A percentile compares a stretch with the other conserved stretches of the same genome.
Conservation (phyloP, 2,113 vertebrate genomes). For the Hemibagrus wyckioides region DNA sequence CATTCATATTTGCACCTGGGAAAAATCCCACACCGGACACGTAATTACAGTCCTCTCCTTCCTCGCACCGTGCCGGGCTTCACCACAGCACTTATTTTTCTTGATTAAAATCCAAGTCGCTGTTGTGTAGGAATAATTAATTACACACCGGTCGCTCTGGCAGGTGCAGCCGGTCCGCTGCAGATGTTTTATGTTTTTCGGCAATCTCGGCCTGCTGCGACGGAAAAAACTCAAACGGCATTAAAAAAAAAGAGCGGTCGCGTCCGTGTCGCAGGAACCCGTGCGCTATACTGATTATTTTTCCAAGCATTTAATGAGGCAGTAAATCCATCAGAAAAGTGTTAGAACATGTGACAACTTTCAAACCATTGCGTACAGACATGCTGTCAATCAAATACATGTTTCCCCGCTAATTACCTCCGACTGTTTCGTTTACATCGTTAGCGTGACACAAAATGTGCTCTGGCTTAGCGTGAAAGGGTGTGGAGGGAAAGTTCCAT, state of each 20-base stretch:
- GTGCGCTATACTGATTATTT: not conserved
- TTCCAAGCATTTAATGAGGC: conserved; percentile 6
- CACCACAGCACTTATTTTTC: conserved; percentile 46
- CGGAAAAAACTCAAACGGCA: not conserved
- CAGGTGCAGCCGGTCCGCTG: conserved; percentile 44
- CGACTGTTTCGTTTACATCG: not conserved
- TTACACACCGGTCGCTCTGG: conserved; percentile 44
- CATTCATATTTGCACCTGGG: conserved; percentile 48
- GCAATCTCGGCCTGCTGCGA: conserved; percentile 9
- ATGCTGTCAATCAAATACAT: not conserved
- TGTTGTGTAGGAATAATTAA: conserved; percentile 55
- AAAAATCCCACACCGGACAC: conserved; percentile 37
- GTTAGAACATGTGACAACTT: not conserved
- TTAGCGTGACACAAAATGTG: not conserved
- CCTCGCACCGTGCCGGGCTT: not conserved
- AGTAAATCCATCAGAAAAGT: conserved; percentile 33
- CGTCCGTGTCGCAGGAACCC: not conserved
- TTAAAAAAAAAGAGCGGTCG: not conserved
- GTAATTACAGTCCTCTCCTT: conserved; percentile 47
- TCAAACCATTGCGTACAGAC: not conserved
- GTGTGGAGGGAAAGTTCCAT: not conserved
- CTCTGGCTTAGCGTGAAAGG: not conserved
- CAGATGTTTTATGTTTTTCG: conserved; percentile 50
- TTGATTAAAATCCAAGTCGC: conserved; percentile 57
- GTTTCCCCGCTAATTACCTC: not conserved